These are phyloP conservation scores for Pemphigus obesinymphae DNA, from an alignment of 1,140 invertebrate species.

Conservation along the genomic window DNA sequence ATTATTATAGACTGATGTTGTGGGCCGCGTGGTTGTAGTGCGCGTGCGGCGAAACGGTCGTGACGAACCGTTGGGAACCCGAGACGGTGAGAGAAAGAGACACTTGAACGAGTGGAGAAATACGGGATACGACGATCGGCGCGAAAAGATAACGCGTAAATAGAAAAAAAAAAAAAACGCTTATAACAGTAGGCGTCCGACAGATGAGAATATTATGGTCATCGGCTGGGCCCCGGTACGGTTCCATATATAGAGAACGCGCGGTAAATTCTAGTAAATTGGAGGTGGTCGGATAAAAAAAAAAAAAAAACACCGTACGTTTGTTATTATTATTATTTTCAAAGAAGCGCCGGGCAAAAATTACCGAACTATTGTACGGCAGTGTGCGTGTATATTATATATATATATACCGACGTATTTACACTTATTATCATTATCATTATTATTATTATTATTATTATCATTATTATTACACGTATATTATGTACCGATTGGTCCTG, in stretches of 20 bases:
- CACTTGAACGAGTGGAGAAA: background rate
- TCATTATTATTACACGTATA: background rate
- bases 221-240: background rate
- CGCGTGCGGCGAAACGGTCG: too few species aligned
- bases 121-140: background rate
- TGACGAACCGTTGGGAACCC: too few species aligned
- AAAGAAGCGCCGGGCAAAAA: slow-evolving; percentile 22
- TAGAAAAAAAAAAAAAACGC: background rate
- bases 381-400: too few species aligned
- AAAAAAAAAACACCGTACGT: background rate
- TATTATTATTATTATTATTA: too few species aligned
- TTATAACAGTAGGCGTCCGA: background rate
- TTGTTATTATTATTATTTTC: background rate
- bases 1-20: too few species aligned
- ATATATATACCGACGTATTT: too few species aligned
- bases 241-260: background rate
- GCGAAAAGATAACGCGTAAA: background rate
- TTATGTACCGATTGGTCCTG: background rate
- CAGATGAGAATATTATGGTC: background rate
- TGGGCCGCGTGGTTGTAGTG: background rate
- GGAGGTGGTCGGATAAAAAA: background rate
- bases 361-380: background rate
- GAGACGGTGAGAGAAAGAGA: too few species aligned
- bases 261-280: background rate
- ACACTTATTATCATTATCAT: too few species aligned